Evolutionary conservation across 1,140 invertebrate genomes (phyloP), one percentile per base, ranked within the genome.

Genomic region (Pogonomyrmex californicus): DNA sequence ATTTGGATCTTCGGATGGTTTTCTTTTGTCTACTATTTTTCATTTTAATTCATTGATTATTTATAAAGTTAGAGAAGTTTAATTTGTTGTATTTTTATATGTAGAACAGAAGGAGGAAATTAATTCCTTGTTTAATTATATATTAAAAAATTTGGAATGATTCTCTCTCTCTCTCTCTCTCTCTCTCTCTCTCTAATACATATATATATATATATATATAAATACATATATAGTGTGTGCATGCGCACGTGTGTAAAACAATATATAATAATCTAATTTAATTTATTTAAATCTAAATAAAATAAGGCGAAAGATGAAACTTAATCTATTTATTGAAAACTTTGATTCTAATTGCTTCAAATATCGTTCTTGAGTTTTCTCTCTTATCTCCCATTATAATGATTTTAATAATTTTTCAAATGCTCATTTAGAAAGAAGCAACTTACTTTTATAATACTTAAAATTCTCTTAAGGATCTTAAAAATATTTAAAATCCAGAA

Each of bases 51-150:
- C 4, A 77, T 77, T 17, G 41, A 9, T 12, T 4, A n/a, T 17
- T 77, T 63, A 77, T 77, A 77, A 23, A 7, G 41, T 63, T 54
- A 62, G 30, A 44, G 14, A 77, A 77, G 47, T 77, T 77, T 6
- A 63, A 62, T 60, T 77, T 77, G 23, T 76, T 58, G 38, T 58
- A 30, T 58, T 2, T 66, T 1, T 62, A 33, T 14, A 14, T 63
- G 30, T n/a, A 5, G 1, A 41, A 30, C 1, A 9, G n/a, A n/a
- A n/a, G n/a, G n/a, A n/a, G 38, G 10, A 30, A 54, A 73, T 62
- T 33, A 14, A 12, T 51, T n/a, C 23, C 49, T 73, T 54, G 6
- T 36, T 49, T 36, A 76, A 4, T 10, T 17, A 14, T 76, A 2
- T 68, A 30, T 68, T 68, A 30, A 68, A 36, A 23, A 54, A 38